Conservation (phyloP, 1,140 invertebrate genomes). For the roundworm (Caenorhabditis elegans) region WBcel235 BX284604.4:11094001-11094500, state of each 20-base stretch:
- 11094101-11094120: neutral
- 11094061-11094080: neutral
- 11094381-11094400: no score
- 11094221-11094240: slow-evolving; percentile 3
- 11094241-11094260: slow-evolving; percentile 9
- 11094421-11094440: neutral
- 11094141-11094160: neutral
- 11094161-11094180: slow-evolving; percentile 5
- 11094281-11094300: no score
- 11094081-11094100: neutral
- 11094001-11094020: neutral
- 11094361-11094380: no score
- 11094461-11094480: slow-evolving; percentile 4
- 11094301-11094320: no score
- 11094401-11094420: no score
- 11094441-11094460: no score
- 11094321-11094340: no score
- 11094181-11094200: neutral
- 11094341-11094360: no score
- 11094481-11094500: neutral
- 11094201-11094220: neutral
- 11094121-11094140: neutral
- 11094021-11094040: neutral
- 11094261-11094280: neutral
- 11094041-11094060: neutral